phyloP scores from a whole-genome alignment of 2,113 vertebrate species.

The Promerops cafer region DNA sequence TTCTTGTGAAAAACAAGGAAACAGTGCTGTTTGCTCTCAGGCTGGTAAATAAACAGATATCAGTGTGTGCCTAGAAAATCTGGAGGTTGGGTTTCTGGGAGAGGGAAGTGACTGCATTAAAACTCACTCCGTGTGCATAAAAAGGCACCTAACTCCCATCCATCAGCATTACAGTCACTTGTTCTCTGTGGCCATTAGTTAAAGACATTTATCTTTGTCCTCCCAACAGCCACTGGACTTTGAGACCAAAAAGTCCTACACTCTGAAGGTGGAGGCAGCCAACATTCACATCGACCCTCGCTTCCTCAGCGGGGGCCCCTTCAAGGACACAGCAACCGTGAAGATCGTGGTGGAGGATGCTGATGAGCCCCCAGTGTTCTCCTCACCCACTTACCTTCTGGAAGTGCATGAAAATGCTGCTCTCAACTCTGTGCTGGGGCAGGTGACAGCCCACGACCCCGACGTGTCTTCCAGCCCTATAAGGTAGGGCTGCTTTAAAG shows the following conservation, averaged over 20 bases:
- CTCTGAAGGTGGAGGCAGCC: slow-evolving; percentile 89
- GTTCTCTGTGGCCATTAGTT: slow-evolving; percentile 67
- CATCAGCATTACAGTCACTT: slow-evolving; percentile 60
- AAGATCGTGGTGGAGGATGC: slow-evolving; percentile 90
- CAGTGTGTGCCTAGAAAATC: slow-evolving; percentile 56
- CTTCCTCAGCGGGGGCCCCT: slow-evolving; percentile 81
- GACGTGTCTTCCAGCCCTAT: slow-evolving; percentile 83
- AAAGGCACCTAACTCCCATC: slow-evolving; percentile 58
- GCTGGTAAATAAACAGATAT: slow-evolving; percentile 56
- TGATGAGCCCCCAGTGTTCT: slow-evolving; percentile 92
- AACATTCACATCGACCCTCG: slow-evolving; percentile 85
- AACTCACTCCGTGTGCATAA: slow-evolving; percentile 49
- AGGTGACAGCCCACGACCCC: slow-evolving; percentile 88
- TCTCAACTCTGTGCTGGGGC: slow-evolving; percentile 87
- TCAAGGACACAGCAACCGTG: slow-evolving; percentile 90
- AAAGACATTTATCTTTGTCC: slow-evolving; percentile 73
- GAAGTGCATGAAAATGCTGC: slow-evolving; percentile 93
- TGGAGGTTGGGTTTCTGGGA: slow-evolving; percentile 30
- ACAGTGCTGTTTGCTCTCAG: slow-evolving; percentile 34
- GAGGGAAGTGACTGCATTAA: slow-evolving; percentile 47
- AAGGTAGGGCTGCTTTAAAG: slow-evolving; percentile 75
- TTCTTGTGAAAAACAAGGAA: slow-evolving; percentile 59
- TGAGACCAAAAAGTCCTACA: slow-evolving; percentile 90
- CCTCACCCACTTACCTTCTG: slow-evolving; percentile 83
- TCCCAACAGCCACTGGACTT: slow-evolving; percentile 89